A percentile compares a stretch with the other conserved stretches of the same genome.
These are phyloP conservation scores for Acrocephalus arundinaceus DNA, from an alignment of 2,113 vertebrate genomes.

Conservation along the genomic window DNA sequence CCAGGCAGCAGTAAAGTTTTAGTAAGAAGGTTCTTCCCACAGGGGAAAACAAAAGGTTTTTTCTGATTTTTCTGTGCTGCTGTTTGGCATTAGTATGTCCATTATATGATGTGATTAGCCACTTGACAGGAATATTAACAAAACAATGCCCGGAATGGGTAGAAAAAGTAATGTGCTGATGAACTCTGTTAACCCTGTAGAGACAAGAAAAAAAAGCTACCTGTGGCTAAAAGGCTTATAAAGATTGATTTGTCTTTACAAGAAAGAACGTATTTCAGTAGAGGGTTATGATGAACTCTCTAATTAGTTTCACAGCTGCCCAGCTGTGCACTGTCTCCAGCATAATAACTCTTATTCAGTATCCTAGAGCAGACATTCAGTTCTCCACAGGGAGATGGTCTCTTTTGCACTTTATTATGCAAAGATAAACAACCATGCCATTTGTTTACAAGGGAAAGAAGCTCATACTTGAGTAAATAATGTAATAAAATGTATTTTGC, in stretches of 20 bases:
- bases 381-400: not conserved
- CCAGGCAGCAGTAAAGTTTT: conserved; percentile 16
- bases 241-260: not conserved
- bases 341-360: not conserved
- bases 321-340: not conserved
- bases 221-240: not conserved
- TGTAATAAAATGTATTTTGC: conserved; percentile 11
- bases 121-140: conserved; percentile 26
- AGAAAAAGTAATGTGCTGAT: not conserved
- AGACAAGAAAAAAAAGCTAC: not conserved
- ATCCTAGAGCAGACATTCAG: not conserved
- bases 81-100: conserved; percentile 11
- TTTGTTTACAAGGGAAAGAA: not conserved
- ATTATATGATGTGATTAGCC: conserved; percentile 42
- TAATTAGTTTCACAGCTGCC: not conserved
- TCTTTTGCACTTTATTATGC: not conserved
- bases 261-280: not conserved
- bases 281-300: not conserved
- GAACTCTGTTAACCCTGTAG: not conserved
- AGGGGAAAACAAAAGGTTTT: not conserved
- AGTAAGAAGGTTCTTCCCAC: not conserved
- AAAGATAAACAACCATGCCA: not conserved
- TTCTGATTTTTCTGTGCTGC: conserved; percentile 20
- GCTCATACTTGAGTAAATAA: not conserved
- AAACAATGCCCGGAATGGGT: conserved; percentile 44